Evolutionary conservation across 2,888 invertebrate species (phyloP), one percentile per base, ranked within the genome.

Genomic region (Stenotaenia linearis): DNA sequence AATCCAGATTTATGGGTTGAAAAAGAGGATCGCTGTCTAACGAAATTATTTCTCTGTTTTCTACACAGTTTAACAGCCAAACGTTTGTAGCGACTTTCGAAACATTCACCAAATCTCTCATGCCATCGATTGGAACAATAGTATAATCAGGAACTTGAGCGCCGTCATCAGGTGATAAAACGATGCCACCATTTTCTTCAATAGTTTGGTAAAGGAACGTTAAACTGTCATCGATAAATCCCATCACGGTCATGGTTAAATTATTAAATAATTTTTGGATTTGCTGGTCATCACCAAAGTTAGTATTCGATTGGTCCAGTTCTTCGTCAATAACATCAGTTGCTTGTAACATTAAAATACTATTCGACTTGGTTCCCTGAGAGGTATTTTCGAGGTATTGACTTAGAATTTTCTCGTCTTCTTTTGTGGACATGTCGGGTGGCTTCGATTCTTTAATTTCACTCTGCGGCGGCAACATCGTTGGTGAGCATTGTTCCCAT

Each of bases 71-170:
- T 83, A 86, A 85, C 86, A 94, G 87, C 90, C 91, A 95, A 80
- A 91, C 88, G 82, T 91, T 89, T 1, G 92, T 93, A 79, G 94
- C 90, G 0, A 91, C 86, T 83, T 92, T 90, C 0, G 86, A 85
- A 0, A 90, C 91, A 0, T 87, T 86, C 25, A 83, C 83, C 0
- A 88, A 88, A 0, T 89, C 82, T 23, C 88, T 84, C 3, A 87
- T 88, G 0, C 88, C 88, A 74, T 85, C 84, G 35, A 88, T 79
- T 1, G 92, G 91, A 0, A 92, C 90, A 32, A 93, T 88, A 0
- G 89, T 90, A 85, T 89, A 92, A 85, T 93, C 91, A 30, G 93
- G 88, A 0, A 89, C 90, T 85, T 89, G 92, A 85, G 93, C 91
- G 21, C 85, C 85, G 77, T 87, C 89, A n/a, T 84, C 85, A 23